Conservation (phyloP, 2,797 vertebrate genomes). For the Crenuchus spilurus region DNA sequence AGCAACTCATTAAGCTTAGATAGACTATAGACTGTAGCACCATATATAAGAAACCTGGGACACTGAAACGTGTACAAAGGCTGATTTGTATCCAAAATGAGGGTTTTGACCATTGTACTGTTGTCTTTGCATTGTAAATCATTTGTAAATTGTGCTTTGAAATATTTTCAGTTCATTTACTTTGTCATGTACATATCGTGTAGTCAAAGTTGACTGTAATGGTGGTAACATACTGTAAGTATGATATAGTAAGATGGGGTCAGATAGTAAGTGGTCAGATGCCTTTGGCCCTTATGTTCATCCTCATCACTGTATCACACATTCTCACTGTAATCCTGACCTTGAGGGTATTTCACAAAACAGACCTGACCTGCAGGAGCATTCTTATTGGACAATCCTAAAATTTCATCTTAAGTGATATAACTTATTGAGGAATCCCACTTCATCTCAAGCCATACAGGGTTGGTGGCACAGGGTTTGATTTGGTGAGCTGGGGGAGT, state of each 20-base stretch:
- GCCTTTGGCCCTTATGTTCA: neutral
- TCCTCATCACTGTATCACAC: no score
- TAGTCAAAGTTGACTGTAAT: neutral
- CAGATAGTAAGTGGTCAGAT: no score
- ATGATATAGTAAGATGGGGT: neutral
- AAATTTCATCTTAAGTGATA: no score
- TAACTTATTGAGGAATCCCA: no score
- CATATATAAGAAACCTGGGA: no score
- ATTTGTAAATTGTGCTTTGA: neutral
- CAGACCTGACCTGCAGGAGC: no score
- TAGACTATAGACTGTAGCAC: no score
- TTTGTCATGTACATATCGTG: neutral
- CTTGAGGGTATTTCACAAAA: neutral
- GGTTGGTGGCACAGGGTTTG: no score
- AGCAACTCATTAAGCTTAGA: constrained; percentile 62
- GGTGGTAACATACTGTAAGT: neutral
- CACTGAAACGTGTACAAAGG: neutral
- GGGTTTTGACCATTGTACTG: neutral
- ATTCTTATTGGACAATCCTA: no score
- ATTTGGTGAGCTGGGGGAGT: no score
- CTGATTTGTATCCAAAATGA: neutral
- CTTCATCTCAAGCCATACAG: no score
- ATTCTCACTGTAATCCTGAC: constrained; percentile 25
- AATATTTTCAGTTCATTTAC: neutral
- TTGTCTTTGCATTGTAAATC: constrained; percentile 60